A percentile compares a stretch with the other conserved stretches of the same genome.
Evolutionary conservation across 1,140 invertebrate species (phyloP).

Genomic region (Sinonovacula constricta): DNA sequence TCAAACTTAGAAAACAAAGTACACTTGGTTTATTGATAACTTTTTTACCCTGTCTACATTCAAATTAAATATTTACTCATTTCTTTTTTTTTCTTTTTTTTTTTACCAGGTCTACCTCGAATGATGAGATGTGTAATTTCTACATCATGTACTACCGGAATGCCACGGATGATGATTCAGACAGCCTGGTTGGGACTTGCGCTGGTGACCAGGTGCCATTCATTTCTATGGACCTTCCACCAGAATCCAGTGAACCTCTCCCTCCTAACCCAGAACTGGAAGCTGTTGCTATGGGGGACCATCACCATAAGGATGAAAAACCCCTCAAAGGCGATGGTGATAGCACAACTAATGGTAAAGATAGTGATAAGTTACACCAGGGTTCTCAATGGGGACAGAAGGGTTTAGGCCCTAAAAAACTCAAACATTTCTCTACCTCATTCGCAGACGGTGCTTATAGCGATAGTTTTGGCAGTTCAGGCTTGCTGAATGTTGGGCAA

Average conservation of each 20-base stretch:
- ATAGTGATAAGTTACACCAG: too few species aligned
- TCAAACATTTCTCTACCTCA: slow-evolving; percentile 20
- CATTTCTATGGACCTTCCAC: slow-evolving; percentile 68
- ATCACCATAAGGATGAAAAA: slow-evolving; percentile 54
- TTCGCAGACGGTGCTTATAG: slow-evolving; percentile 3
- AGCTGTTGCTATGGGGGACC: slow-evolving; percentile 74
- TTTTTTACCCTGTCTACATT: too few species aligned
- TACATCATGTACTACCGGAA: slow-evolving; percentile 98
- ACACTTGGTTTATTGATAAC: too few species aligned
- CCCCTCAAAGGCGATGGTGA: too few species aligned
- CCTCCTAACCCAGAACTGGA: slow-evolving; percentile 79
- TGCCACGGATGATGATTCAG: slow-evolving; percentile 76
- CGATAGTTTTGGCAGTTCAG: neutral
- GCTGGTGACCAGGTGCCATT: slow-evolving; percentile 53
- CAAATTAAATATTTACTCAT: too few species aligned
- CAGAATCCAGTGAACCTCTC: slow-evolving; percentile 74
- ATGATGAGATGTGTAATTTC: slow-evolving; percentile 99
- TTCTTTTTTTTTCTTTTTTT: too few species aligned
- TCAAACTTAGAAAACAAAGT: too few species aligned
- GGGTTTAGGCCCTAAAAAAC: slow-evolving; percentile 12
- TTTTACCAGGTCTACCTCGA: slow-evolving; percentile 86
- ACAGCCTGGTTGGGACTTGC: slow-evolving; percentile 59
- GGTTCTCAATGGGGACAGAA: too few species aligned
- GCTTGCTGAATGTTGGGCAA: neutral
- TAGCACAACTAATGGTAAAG: too few species aligned